Evolutionary conservation across 2,113 vertebrate species (phyloP).

Genomic region (Rissa tridactyla): DNA sequence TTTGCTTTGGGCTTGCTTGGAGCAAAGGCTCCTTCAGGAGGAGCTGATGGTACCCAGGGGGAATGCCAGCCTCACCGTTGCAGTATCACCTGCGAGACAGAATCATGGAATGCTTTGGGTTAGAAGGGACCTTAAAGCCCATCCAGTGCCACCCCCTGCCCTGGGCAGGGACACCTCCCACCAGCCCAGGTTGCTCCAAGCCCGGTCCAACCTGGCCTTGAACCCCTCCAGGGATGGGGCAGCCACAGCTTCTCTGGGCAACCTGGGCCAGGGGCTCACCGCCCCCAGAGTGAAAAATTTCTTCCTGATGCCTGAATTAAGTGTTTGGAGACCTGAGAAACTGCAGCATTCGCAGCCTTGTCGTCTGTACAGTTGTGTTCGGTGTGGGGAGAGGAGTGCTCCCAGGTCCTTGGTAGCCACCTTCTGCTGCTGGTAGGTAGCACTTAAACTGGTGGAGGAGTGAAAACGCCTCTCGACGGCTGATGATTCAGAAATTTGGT

Average conservation of each 20-base stretch:
- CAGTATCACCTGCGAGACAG: background rate
- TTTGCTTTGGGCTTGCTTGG: background rate
- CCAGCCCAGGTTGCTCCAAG: background rate
- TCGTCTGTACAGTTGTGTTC: background rate
- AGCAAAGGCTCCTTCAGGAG: background rate
- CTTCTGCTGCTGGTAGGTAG: slow-evolving; percentile 14
- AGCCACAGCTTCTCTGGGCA: background rate
- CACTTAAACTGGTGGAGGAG: background rate
- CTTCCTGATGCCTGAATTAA: background rate
- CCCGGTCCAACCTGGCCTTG: background rate
- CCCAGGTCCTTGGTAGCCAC: background rate
- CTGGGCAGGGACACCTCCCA: background rate
- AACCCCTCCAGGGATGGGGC: background rate
- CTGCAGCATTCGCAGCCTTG: background rate
- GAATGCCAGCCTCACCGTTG: background rate
- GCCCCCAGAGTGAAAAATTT: background rate
- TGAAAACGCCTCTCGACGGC: background rate
- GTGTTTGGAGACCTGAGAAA: background rate
- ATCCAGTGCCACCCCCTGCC: background rate
- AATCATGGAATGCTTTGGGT: background rate
- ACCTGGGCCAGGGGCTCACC: background rate
- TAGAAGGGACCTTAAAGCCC: background rate
- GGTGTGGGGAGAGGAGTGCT: background rate
- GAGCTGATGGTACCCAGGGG: background rate
- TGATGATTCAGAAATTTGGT: background rate